Conservation (phyloP, 2,797 vertebrate species). For the Sebastes umbrosus region DNA sequence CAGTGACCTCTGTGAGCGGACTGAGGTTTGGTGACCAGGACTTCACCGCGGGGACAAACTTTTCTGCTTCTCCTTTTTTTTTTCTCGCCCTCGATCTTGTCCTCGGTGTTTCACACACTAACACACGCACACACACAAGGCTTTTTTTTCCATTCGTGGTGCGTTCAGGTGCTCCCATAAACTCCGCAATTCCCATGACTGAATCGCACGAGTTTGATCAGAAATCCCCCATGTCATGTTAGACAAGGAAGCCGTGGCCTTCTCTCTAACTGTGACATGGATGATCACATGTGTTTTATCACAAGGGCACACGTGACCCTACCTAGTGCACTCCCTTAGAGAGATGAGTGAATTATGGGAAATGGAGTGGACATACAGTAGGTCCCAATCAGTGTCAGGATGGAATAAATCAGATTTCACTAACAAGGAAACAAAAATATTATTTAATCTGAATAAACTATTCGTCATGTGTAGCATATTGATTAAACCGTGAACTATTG, state of each 20-base stretch:
- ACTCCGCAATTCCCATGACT: neutral
- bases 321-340: neutral
- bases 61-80: conserved; percentile 45
- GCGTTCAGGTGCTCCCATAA: conserved; percentile 47
- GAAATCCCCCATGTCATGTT: neutral
- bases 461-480: neutral
- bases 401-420: neutral
- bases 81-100: conserved; percentile 51
- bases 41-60: conserved; percentile 49
- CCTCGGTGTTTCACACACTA: conserved; percentile 31
- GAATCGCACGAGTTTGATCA: neutral
- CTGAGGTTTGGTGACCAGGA: conserved; percentile 1
- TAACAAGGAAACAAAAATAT: too few relatives aligned
- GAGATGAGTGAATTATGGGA: neutral
- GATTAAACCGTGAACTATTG: neutral
- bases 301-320: neutral
- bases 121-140: too few relatives aligned
- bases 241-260: neutral
- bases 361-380: neutral
- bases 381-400: neutral
- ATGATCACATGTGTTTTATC: neutral
- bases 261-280: neutral
- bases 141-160: conserved; percentile 43
- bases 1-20: neutral
- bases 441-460: neutral